Evolutionary conservation across 2,888 invertebrate genomes (phyloP).

Genomic region (Eupithecia inturbata): DNA sequence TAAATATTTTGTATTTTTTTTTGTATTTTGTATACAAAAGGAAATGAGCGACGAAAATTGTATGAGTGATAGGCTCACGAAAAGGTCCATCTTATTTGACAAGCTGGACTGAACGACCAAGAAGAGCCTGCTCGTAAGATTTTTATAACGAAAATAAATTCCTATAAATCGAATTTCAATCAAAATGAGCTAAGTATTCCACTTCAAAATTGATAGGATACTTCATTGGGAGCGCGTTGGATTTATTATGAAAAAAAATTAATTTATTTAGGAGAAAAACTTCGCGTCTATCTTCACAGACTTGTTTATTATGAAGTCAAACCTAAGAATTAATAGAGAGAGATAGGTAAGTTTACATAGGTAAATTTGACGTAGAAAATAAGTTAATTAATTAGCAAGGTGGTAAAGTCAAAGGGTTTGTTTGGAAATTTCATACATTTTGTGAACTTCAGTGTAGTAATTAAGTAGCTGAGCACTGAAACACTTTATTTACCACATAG

Average conservation of each 20-base stretch:
- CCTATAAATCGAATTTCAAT: conserved; percentile 23
- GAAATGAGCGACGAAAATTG: too few relatives aligned
- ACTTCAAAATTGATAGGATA: conserved; percentile 35
- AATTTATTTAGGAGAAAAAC: conserved; percentile 29
- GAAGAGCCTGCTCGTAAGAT: not conserved
- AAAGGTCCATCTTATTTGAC: too few relatives aligned
- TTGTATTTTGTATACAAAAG: too few relatives aligned
- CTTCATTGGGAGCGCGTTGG: conserved; percentile 24
- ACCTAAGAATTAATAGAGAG: not conserved
- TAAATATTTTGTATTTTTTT: too few relatives aligned
- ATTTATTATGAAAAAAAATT: conserved; percentile 29
- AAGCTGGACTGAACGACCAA: not conserved
- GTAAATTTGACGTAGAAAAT: too few relatives aligned
- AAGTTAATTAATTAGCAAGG: too few relatives aligned
- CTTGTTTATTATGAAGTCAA: conserved; percentile 27
- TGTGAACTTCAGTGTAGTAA: too few relatives aligned
- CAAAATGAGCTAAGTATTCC: conserved; percentile 30
- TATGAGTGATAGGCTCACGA: too few relatives aligned
- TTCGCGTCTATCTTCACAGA: conserved; percentile 26
- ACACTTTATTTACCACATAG: too few relatives aligned
- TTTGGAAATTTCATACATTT: too few relatives aligned
- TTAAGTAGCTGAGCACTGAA: too few relatives aligned
- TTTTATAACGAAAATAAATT: not conserved
- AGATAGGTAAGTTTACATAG: not conserved
- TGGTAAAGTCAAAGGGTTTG: too few relatives aligned